Percentiles rank a stretch among this genome's conserved stretches.
phyloP scores from a whole-genome alignment of 2,113 vertebrate genomes.

The Globicephala melas region DNA sequence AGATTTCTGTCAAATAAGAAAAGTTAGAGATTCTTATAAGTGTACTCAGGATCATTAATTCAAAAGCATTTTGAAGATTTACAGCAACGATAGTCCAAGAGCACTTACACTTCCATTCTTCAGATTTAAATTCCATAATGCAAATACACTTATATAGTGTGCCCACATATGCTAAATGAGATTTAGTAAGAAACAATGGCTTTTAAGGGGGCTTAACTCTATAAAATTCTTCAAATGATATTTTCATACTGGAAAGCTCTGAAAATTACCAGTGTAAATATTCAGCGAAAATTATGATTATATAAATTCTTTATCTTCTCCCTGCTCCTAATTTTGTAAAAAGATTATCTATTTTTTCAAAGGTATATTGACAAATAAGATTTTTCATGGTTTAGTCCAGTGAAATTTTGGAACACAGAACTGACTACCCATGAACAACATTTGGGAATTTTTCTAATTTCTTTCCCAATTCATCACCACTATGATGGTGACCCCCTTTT shows the following conservation, averaged over 20 bases:
- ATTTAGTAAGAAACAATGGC: constrained; percentile 36
- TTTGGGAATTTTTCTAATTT: neutral
- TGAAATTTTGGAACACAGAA: neutral
- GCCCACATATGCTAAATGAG: neutral
- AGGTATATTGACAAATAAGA: neutral
- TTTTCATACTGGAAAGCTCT: constrained; percentile 41
- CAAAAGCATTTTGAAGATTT: constrained; percentile 42
- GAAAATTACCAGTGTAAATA: constrained; percentile 17
- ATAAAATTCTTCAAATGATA: constrained; percentile 29
- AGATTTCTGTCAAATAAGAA: constrained; percentile 43
- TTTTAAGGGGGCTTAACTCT: neutral
- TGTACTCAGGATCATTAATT: constrained; percentile 21
- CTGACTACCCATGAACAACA: neutral
- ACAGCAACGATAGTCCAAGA: neutral
- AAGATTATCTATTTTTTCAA: neutral
- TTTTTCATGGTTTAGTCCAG: neutral
- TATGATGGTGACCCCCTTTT: neutral
- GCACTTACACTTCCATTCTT: neutral
- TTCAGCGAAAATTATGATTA: neutral
- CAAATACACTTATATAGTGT: constrained; percentile 28
- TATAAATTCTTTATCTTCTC: neutral
- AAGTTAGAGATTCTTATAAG: neutral
- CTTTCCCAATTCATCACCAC: neutral
- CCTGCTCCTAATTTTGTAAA: neutral
- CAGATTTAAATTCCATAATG: constrained; percentile 3